These are phyloP conservation scores for Drosophila saltans DNA, from an alignment of 1,140 invertebrate species.

Conservation along the genomic window DNA sequence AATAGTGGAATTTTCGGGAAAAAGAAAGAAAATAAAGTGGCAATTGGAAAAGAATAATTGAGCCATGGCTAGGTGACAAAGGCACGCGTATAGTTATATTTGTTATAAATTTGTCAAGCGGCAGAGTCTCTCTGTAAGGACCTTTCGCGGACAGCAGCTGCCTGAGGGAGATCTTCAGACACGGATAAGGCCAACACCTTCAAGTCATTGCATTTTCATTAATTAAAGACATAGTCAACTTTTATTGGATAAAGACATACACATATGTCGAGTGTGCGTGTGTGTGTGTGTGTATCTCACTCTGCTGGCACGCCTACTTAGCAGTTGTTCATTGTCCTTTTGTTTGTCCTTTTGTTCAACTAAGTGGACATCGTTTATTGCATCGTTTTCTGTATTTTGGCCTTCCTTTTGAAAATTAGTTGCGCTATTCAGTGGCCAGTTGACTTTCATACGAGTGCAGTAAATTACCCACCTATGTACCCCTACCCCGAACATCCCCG, in stretches of 20 bases:
- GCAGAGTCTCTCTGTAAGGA: not conserved
- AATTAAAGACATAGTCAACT: slow-evolving; percentile 63
- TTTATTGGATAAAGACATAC: slow-evolving; percentile 63
- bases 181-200: slow-evolving; percentile 56
- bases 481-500: not conserved
- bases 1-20: slow-evolving; percentile 45
- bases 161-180: slow-evolving; percentile 39
- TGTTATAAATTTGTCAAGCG: slow-evolving; percentile 78
- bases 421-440: slow-evolving; percentile 68
- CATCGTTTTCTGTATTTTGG: slow-evolving; percentile 36
- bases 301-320: slow-evolving; percentile 49
- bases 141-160: slow-evolving; percentile 29
- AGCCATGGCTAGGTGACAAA: slow-evolving; percentile 72
- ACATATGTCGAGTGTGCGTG: not conserved
- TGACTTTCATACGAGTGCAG: slow-evolving; percentile 36
- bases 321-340: slow-evolving; percentile 39
- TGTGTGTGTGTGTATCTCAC: not conserved
- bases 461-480: slow-evolving; percentile 59
- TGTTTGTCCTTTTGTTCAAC: slow-evolving; percentile 53
- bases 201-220: slow-evolving; percentile 78
- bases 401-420: slow-evolving; percentile 78
- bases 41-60: slow-evolving; percentile 77
- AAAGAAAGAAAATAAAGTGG: slow-evolving; percentile 62
- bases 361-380: slow-evolving; percentile 80
- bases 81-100: slow-evolving; percentile 75